Evolutionary conservation across 1,140 invertebrate genomes (phyloP).

Genomic region (Drosophila paulistorum): DNA sequence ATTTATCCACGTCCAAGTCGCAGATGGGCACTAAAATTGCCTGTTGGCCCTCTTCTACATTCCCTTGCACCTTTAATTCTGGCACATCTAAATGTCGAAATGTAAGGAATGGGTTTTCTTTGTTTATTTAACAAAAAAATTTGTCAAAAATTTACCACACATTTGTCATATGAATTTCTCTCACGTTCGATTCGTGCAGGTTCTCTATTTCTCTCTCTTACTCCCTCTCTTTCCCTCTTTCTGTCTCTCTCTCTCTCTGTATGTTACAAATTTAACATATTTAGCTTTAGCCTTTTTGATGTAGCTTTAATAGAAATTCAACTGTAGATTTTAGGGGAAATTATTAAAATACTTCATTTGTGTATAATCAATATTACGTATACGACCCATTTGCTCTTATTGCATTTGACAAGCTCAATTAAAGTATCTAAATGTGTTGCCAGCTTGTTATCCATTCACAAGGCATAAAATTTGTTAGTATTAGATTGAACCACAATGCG

Average conservation of each 20-base stretch:
- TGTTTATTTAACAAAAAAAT: background rate
- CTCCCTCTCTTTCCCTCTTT: too few species aligned
- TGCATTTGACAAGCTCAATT: background rate
- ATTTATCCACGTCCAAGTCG: constrained; percentile 18
- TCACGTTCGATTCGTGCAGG: too few species aligned
- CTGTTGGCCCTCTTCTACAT: background rate
- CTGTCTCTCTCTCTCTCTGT: too few species aligned
- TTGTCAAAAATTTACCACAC: background rate
- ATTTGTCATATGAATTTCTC: background rate
- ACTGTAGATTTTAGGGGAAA: too few species aligned
- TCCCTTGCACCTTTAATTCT: background rate
- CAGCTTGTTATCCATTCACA: too few species aligned
- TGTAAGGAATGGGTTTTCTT: background rate
- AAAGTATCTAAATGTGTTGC: too few species aligned
- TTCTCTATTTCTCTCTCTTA: too few species aligned
- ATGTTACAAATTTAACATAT: too few species aligned
- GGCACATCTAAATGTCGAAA: background rate
- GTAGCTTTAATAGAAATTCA: too few species aligned
- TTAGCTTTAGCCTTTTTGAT: background rate
- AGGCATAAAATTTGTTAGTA: background rate
- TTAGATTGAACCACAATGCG: background rate
- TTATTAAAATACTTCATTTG: too few species aligned
- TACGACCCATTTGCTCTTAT: background rate
- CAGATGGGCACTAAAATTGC: constrained; percentile 11
- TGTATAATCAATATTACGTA: background rate